Percentiles rank a stretch among this genome's conserved stretches.
Evolutionary conservation across 2,888 invertebrate genomes (phyloP).

Genomic region (Dryadula phaetusa): DNA sequence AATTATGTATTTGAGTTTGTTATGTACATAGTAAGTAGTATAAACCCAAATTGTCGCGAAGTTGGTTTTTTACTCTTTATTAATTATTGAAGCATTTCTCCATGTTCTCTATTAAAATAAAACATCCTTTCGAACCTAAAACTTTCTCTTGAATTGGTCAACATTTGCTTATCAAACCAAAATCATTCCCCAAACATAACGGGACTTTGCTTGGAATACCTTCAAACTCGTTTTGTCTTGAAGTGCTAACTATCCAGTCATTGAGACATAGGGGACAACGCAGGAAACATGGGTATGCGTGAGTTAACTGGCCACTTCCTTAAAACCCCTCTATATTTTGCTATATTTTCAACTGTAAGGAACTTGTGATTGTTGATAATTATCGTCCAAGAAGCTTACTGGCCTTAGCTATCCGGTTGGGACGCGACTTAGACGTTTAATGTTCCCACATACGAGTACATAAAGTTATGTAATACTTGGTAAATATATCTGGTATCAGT

Average conservation of each 20-base stretch:
- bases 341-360: slow-evolving; percentile 57
- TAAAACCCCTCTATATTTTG: slow-evolving; percentile 61
- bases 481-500: background rate
- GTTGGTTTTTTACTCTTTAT: too few relatives aligned
- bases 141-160: slow-evolving; percentile 2
- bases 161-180: slow-evolving; percentile 11
- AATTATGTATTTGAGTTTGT: too few relatives aligned
- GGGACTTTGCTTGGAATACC: slow-evolving; percentile 39
- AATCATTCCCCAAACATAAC: slow-evolving; percentile 38
- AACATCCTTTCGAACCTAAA: too few relatives aligned
- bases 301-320: slow-evolving; percentile 79
- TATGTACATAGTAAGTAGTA: too few relatives aligned
- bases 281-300: slow-evolving; percentile 78
- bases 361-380: slow-evolving; percentile 45
- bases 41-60: too few relatives aligned
- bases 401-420: slow-evolving; percentile 6
- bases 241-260: slow-evolving; percentile 62
- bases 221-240: slow-evolving; percentile 53
- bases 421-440: background rate
- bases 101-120: background rate
- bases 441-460: background rate
- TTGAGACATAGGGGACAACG: slow-evolving; percentile 59
- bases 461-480: background rate
- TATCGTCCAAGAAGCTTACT: slow-evolving; percentile 27
- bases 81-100: background rate